phyloP scores from a whole-genome alignment of 1,140 invertebrate genomes.

The Drosophila pseudoobscura region DNA sequence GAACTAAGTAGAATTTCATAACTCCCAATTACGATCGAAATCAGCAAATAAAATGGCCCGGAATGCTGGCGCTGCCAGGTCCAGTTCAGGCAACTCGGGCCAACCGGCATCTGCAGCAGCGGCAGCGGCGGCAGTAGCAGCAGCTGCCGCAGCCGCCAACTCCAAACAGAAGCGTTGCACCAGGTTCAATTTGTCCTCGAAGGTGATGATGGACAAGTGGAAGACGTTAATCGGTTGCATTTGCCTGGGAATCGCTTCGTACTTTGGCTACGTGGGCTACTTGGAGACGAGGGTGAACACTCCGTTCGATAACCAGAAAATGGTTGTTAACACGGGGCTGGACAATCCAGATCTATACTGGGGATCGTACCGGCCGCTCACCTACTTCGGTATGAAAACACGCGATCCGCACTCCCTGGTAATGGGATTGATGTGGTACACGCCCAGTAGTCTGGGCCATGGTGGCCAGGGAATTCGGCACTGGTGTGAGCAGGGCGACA shows the following conservation, averaged over 20 bases:
- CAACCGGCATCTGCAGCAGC: slow-evolving; percentile 5
- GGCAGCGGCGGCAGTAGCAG: slow-evolving; percentile 33
- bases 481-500: slow-evolving; percentile 96
- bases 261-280: slow-evolving; percentile 91
- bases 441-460: slow-evolving; percentile 87
- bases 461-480: slow-evolving; percentile 91
- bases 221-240: slow-evolving; percentile 73
- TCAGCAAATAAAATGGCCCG: slow-evolving; percentile 22
- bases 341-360: slow-evolving; percentile 93
- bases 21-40: not conserved
- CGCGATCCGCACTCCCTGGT: slow-evolving; percentile 93
- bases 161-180: slow-evolving; percentile 56
- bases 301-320: slow-evolving; percentile 87
- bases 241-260: slow-evolving; percentile 86
- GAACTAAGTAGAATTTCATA: not conserved
- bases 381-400: slow-evolving; percentile 96
- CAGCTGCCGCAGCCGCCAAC: slow-evolving; percentile 34
- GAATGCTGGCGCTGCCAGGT: slow-evolving; percentile 28
- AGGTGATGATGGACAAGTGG: slow-evolving; percentile 75
- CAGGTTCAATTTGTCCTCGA: slow-evolving; percentile 54
- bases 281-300: slow-evolving; percentile 94
- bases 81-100: slow-evolving; percentile 23
- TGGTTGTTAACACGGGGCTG: slow-evolving; percentile 88
- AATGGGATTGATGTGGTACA: slow-evolving; percentile 98
- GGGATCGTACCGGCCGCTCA: slow-evolving; percentile 95